Evolutionary conservation across 2,888 invertebrate species (phyloP), one percentile per base, ranked within the genome.

Genomic region (Syrphus vitripennis): DNA sequence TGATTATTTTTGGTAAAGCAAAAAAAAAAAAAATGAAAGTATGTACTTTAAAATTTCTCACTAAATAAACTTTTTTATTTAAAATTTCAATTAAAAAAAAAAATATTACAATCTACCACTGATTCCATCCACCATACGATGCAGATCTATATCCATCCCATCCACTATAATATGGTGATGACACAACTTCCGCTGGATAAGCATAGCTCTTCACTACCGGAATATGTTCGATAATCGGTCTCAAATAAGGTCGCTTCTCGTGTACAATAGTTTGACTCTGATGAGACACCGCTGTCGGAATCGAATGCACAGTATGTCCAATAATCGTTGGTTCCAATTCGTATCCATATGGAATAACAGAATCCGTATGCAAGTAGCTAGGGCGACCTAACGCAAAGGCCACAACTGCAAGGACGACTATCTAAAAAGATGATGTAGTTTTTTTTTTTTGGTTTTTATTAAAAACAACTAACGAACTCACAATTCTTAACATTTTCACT

Each of bases 231-330:
- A 91, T 67, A 45, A 91, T 90, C 24, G 91, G 91, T 6, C 91
- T 89, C 79, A 91, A 88, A 42, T 91, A 91, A 16, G 91, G 91
- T 63, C 92, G 90, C 78, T 91, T 91, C 88, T 91, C 91, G 65
- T 91, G 91, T 16, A 91, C 90, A 84, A 91, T 91, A 14, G 91
- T 91, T 53, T 91, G 91, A 76, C 91, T 91, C 83, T 91, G 91
- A 79, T 91, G 91, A 10, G 91, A 91, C 4, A 91, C 88, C 2
- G 91, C 91, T 0, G 91, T 89, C 7, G 91, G 91, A 71, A 90
- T 21, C 0, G 89, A 88, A 26, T 89, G 81, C 0, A 90, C 77
- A 16, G 90, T 89, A 31, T 91, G 91, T 4, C 91, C 91, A 6
- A 91, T 80, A 14, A 91, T 76, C 3, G 90, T 89, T 9, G 91